These are phyloP conservation scores for Brachionus rubens DNA, from an alignment of 1,140 invertebrate genomes.

Conservation along the genomic window DNA sequence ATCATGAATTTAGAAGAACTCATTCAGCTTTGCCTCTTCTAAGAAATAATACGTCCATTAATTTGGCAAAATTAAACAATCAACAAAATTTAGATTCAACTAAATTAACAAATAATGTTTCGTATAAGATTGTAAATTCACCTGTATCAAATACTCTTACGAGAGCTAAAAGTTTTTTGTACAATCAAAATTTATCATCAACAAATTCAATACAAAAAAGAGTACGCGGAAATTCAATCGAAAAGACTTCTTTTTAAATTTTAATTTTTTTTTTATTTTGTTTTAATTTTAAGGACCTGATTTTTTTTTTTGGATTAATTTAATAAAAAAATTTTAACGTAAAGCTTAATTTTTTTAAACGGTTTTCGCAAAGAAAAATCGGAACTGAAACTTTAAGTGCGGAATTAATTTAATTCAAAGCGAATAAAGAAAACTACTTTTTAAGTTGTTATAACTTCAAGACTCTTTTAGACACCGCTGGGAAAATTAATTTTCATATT, in stretches of 20 bases:
- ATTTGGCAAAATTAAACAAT: not conserved
- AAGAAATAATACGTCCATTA: not conserved
- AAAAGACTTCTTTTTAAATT: not conserved
- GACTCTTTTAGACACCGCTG: no score
- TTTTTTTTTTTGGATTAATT: no score
- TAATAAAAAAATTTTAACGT: no score
- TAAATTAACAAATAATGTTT: not conserved
- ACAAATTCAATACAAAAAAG: not conserved
- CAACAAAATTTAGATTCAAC: not conserved
- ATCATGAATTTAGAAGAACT: not conserved
- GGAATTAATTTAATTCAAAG: no score
- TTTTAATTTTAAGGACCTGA: not conserved
- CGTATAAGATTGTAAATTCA: not conserved
- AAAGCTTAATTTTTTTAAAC: no score
- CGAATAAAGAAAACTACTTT: no score
- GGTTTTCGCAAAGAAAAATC: no score
- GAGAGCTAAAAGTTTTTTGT: conserved; percentile 11
- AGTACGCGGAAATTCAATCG: not conserved
- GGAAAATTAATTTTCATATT: no score
- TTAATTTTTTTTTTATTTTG: not conserved
- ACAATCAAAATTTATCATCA: not conserved
- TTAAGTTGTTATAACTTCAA: not conserved
- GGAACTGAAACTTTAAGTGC: no score
- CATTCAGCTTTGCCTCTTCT: not conserved
- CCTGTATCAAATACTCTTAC: not conserved